phyloP scores from a whole-genome alignment of 2,888 invertebrate genomes.

The Lepeophtheirus nordmannii region DNA sequence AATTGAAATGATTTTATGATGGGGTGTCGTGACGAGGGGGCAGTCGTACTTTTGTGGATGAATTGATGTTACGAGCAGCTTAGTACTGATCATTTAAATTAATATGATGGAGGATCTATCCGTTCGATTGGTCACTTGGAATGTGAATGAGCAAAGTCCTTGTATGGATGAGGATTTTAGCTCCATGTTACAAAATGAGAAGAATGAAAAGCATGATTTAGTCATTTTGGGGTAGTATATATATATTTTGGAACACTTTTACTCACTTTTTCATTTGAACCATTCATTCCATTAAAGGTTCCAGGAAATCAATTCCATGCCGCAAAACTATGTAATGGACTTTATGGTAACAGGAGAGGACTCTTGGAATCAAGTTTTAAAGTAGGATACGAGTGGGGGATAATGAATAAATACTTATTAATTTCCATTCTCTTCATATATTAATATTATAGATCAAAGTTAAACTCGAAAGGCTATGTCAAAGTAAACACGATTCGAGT shows the following conservation, averaged over 20 bases:
- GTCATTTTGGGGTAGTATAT: neutral
- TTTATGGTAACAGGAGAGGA: neutral
- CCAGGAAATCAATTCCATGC: conserved; percentile 4
- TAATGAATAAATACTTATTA: too few relatives aligned
- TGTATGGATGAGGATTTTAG: neutral
- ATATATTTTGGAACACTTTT: neutral
- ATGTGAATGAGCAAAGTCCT: conserved; percentile 10
- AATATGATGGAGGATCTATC: neutral
- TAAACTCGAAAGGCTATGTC: conserved; percentile 40
- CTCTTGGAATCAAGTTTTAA: neutral
- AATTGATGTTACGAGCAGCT: too few relatives aligned
- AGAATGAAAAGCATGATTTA: neutral
- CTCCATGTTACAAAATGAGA: neutral
- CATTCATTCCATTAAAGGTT: neutral
- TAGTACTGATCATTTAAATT: too few relatives aligned
- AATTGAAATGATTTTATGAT: too few relatives aligned
- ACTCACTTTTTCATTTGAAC: neutral
- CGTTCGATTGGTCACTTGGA: conserved; percentile 12
- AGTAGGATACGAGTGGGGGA: neutral
- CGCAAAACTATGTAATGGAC: conserved; percentile 8
- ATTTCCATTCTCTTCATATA: too few relatives aligned
- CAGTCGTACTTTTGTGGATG: too few relatives aligned
- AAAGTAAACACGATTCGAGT: conserved; percentile 62
- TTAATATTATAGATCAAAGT: neutral
- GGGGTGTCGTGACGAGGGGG: too few relatives aligned